Conservation (phyloP, 2,113 vertebrate genomes). For the Heteronetta atricapilla region DNA sequence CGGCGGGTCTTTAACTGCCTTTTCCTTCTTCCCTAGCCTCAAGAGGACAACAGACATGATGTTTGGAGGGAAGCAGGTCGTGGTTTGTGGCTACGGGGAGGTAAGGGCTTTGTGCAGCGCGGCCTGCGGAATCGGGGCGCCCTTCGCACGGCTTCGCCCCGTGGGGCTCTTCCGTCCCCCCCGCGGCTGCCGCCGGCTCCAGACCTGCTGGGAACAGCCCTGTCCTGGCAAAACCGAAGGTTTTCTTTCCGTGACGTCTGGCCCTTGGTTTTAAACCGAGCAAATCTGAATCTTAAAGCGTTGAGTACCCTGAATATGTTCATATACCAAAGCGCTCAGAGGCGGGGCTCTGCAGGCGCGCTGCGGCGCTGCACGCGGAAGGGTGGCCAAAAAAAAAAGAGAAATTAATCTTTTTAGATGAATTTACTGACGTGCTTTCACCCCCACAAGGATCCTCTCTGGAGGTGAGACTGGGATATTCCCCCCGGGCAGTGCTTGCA, state of each 20-base stretch:
- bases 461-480: accelerated
- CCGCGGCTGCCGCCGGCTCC: not conserved
- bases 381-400: not conserved
- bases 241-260: not conserved
- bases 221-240: accelerated
- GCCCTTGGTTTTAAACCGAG: accelerated
- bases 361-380: not conserved
- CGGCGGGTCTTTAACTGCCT: not conserved
- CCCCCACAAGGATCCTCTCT: not conserved
- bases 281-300: not conserved
- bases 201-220: not conserved
- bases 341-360: not conserved
- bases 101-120: slow-evolving; percentile 65
- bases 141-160: not conserved
- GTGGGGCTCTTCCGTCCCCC: not conserved
- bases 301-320: not conserved
- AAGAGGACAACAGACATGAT: slow-evolving; percentile 99
- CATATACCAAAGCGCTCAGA: accelerated
- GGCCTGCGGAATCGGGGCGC: accelerated
- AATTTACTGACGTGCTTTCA: not conserved
- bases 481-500: not conserved
- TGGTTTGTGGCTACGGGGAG: slow-evolving; percentile 98
- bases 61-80: slow-evolving; percentile 99
- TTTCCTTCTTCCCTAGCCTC: slow-evolving; percentile 72
- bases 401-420: not conserved